phyloP scores from a whole-genome alignment of 1,140 invertebrate genomes.

The Yoshiicerus persimilis region DNA sequence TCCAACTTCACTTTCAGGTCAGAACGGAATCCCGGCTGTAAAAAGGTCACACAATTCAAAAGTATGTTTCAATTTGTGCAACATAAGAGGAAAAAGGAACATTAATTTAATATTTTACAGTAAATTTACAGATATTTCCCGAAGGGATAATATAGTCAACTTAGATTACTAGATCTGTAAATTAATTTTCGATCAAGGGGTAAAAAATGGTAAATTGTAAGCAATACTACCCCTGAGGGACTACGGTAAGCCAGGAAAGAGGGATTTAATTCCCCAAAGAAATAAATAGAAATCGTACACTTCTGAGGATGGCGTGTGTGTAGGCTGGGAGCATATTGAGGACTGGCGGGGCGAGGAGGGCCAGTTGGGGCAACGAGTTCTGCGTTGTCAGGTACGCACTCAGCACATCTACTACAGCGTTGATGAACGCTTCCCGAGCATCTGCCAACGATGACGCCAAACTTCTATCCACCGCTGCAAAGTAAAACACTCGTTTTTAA shows the following conservation, averaged over 20 bases:
- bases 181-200: too few relatives aligned
- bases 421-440: slow-evolving; percentile 93
- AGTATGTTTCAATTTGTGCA: neutral
- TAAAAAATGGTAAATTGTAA: too few relatives aligned
- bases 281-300: slow-evolving; percentile 64
- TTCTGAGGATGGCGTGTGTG: slow-evolving; percentile 87
- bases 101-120: too few relatives aligned
- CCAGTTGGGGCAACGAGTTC: slow-evolving; percentile 60
- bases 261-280: too few relatives aligned
- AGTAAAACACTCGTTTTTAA: slow-evolving; percentile 38
- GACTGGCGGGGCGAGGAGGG: slow-evolving; percentile 72
- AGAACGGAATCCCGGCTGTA: slow-evolving; percentile 81
- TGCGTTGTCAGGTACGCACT: slow-evolving; percentile 75
- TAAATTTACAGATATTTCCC: too few relatives aligned
- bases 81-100: neutral
- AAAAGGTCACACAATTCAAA: slow-evolving; percentile 48
- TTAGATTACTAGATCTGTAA: too few relatives aligned
- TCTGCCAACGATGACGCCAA: slow-evolving; percentile 81
- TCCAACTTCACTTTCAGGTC: slow-evolving; percentile 85
- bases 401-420: slow-evolving; percentile 89
- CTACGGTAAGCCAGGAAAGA: too few relatives aligned
- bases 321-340: slow-evolving; percentile 84
- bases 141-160: too few relatives aligned
- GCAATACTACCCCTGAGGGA: too few relatives aligned
- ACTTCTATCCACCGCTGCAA: slow-evolving; percentile 86